Evolutionary conservation across 30 jellyfish, hydroid and myxozoan genomes (phyloP), one percentile per base, ranked within the genome.

Genomic region (Mastigias papua): DNA sequence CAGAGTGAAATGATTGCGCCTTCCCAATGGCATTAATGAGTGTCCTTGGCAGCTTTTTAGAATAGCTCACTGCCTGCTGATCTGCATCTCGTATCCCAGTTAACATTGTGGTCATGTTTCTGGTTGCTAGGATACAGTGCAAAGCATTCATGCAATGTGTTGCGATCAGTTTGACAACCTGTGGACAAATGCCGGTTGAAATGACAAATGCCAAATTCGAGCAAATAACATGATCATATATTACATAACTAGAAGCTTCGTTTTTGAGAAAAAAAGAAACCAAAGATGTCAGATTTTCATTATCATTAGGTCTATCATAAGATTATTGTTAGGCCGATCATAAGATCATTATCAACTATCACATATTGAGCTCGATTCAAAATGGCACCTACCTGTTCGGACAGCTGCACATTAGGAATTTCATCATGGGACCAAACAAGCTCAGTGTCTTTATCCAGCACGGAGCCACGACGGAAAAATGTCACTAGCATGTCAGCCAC

Each of bases 1-100:
- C 95, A 25, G 95, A 79, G 63, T 91, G 97, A 64, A 91, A 91
- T 2, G 91, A 48, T 33, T 68, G 37, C 5, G 97, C 97, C 34
- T 31, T 68, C 51, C 97, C 97, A 17, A 91, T 73, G 22, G 95
- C 95, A 69, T 62, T 71, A 6, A 84, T 69, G 17, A 91, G 82
- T 23, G 92, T 28, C 15, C 58, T 26, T 26, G 95, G 78, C 3
- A 91, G 91, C 70, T 57, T 84, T 66, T 75, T 74, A 9, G 89
- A 75, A 67, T 65, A 76, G 19, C 60, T 78, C 1, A 72, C 78
- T 48, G n/a, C 72, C 35, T 49, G 48, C 21, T 68, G 48, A 32
- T 34, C 28, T 3, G 92, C 28, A n/a, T 48, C 82, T 81, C 73
- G 29, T 1, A 49, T 66, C 49, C 76, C 51, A 20, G 87, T 35